Percentiles rank a stretch among this genome's conserved stretches.
Evolutionary conservation across 1,140 invertebrate genomes (phyloP).

Genomic region (Drosophila lacertosa): DNA sequence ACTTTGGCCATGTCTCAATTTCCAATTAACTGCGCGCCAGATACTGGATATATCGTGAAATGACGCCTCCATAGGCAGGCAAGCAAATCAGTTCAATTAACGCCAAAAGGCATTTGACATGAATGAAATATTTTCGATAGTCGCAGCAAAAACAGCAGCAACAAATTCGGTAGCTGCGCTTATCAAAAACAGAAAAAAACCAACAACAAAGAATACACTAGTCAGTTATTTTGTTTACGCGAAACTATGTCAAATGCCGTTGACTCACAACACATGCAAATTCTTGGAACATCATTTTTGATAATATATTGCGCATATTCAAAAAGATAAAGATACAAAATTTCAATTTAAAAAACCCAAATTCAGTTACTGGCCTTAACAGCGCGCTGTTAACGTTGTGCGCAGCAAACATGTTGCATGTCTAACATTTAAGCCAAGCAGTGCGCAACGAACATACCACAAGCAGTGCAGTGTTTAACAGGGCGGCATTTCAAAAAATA

Average conservation of each 20-base stretch:
- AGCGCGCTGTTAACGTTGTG: constrained; percentile 34
- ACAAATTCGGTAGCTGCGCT: constrained; percentile 65
- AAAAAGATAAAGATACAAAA: constrained; percentile 6
- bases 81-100: constrained; percentile 46
- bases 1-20: constrained; percentile 72
- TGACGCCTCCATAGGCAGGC: constrained; percentile 37
- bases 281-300: constrained; percentile 25
- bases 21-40: constrained; percentile 66
- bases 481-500: not conserved
- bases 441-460: constrained; percentile 8
- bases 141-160: constrained; percentile 22
- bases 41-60: constrained; percentile 31
- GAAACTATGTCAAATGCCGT: constrained; percentile 45
- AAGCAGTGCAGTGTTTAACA: constrained; percentile 43
- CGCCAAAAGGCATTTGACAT: constrained; percentile 54
- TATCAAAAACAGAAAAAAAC: constrained; percentile 54
- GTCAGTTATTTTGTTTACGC: constrained; percentile 61
- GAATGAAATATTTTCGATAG: constrained; percentile 49
- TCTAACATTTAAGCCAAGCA: constrained; percentile 38
- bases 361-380: constrained; percentile 2
- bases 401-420: constrained; percentile 53
- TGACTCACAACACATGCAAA: constrained; percentile 58
- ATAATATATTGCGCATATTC: constrained; percentile 26
- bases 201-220: no score
- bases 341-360: constrained; percentile 21